Evolutionary conservation across 2,888 invertebrate genomes (phyloP), one percentile per base, ranked within the genome.

Genomic region (Amblyjoppa fuscipennis): DNA sequence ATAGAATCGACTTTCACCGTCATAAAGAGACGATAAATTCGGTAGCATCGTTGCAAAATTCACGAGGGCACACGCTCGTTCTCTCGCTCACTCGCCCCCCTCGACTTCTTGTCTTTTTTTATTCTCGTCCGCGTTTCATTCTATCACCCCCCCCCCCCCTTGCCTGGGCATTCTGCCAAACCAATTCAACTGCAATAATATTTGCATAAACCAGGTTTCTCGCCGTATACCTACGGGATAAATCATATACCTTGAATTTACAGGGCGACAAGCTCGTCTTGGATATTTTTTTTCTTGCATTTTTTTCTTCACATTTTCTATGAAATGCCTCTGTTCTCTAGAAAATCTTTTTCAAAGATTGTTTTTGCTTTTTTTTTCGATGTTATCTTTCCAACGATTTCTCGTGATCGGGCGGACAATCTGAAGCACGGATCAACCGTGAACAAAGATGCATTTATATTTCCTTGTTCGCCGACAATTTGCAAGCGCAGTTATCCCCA

Each of bases 181-280:
- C 89, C 92, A 92, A 93, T 93, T 92, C 91, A 88, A 90, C 90
- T 89, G 91, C 91, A 91, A 92, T 93, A 91, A 92, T 91, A 92
- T 93, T 93, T 92, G 90, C 92, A 92, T 93, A 92, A 92, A 92
- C 91, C 89, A 89, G 88, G 64, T 89, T 91, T 89, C 74, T 64
- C 90, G 85, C 87, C 84, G 88, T 89, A 75, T 79, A 86, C 88
- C 89, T 84, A 86, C 74, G 83, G 84, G 87, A 89, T 91, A 90
- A 92, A 92, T 91, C 92, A 91, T 87, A 75, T 68, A 56, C 81
- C 64, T 64, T 34, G 81, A 83, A 85, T 81, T 75, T 85, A 87
- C 87, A 85, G 83, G 87, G 84, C 70, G 86, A 85, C 73, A 82
- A 49, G 45, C n/a, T 77, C 49, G 81, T 64, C 53, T 86, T 76